Percentiles rank a stretch among this genome's conserved stretches.
These are phyloP conservation scores for Ceyx erithaca DNA, from an alignment of 2,797 vertebrate species.

Conservation along the genomic window DNA sequence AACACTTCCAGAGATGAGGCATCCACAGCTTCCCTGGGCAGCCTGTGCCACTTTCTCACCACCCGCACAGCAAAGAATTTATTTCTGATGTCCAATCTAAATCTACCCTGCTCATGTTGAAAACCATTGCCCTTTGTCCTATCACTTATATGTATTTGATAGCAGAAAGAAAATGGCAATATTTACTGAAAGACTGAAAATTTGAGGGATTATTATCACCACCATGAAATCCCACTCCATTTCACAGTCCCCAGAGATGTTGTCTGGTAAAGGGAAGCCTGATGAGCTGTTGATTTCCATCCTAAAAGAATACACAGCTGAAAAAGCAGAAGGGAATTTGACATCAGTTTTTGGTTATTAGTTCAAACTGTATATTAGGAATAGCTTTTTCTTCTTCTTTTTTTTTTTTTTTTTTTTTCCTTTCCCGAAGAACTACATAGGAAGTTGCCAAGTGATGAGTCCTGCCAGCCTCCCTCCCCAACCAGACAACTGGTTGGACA, in stretches of 20 bases:
- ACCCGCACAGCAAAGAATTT: no score
- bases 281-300: background rate
- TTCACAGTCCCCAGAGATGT: background rate
- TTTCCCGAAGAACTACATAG: background rate
- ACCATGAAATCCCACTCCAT: background rate
- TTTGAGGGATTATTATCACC: background rate
- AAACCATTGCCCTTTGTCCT: no score
- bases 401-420: background rate
- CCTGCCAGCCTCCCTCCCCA: slow-evolving; percentile 20
- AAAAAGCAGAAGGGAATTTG: background rate
- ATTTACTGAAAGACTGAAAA: background rate
- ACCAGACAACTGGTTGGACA: slow-evolving; percentile 22
- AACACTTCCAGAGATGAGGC: no score
- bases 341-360: background rate
- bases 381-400: background rate
- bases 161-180: background rate
- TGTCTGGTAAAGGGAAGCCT: background rate
- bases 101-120: no score
- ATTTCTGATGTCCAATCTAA: no score
- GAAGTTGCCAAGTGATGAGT: background rate
- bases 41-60: no score
- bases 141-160: background rate
- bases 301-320: background rate
- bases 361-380: background rate
- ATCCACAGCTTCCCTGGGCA: no score